Evolutionary conservation across 2,113 vertebrate genomes (phyloP).

Genomic region (Prunella fulvescens): DNA sequence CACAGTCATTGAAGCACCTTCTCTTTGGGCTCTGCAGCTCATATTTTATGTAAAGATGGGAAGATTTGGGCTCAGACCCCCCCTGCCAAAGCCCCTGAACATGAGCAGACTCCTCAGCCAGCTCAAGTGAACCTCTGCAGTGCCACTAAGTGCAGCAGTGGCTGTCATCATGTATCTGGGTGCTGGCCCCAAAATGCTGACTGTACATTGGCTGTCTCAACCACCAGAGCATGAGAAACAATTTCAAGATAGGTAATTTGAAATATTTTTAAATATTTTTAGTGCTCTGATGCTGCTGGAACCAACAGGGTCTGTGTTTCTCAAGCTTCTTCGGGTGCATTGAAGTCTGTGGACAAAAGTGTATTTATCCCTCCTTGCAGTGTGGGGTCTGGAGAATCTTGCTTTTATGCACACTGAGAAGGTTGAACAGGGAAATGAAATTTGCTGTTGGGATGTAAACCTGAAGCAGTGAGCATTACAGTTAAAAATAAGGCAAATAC

Average conservation of each 20-base stretch:
- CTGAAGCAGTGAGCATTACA: background rate
- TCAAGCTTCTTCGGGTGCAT: background rate
- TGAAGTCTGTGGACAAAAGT: background rate
- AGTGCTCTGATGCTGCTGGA: background rate
- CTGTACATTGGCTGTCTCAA: background rate
- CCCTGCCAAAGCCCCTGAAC: background rate
- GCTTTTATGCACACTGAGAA: background rate
- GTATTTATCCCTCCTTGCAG: background rate
- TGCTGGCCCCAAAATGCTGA: background rate
- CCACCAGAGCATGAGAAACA: background rate
- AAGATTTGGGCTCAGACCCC: background rate
- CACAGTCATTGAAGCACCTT: background rate
- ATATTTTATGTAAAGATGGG: background rate
- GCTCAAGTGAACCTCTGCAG: background rate
- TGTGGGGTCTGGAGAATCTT: background rate
- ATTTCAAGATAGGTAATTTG: background rate
- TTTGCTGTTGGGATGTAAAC: background rate
- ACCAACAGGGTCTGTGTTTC: background rate
- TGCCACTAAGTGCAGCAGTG: background rate
- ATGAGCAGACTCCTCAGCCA: background rate
- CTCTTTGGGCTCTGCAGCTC: background rate
- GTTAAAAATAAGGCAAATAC: background rate
- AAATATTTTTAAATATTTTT: background rate
- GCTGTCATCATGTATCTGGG: background rate
- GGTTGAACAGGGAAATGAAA: background rate